Evolutionary conservation across 2,113 vertebrate species (phyloP).

Genomic region (Aldabrachelys gigantea): DNA sequence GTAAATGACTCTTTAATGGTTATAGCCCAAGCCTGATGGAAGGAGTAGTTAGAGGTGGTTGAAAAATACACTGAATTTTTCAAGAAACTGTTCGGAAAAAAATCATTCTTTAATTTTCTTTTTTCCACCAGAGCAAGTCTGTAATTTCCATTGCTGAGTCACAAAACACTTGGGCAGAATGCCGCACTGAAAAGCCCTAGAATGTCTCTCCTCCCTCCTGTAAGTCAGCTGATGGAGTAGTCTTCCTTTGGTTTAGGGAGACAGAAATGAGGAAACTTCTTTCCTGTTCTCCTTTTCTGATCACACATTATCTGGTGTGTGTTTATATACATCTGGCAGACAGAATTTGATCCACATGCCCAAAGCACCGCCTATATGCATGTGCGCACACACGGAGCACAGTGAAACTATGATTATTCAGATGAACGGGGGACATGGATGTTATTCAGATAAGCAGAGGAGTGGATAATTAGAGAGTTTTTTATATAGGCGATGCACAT

Average conservation of each 20-base stretch:
- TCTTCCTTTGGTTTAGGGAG: background rate
- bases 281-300: background rate
- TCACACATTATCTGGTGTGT: background rate
- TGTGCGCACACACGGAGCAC: background rate
- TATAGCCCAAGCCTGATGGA: background rate
- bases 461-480: slow-evolving; percentile 36
- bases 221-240: background rate
- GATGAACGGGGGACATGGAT: slow-evolving; percentile 30
- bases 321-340: background rate
- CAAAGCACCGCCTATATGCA: background rate
- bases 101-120: background rate
- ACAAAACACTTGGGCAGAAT: background rate
- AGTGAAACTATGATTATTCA: background rate
- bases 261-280: background rate
- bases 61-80: background rate
- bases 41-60: background rate
- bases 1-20: background rate
- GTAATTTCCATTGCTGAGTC: background rate
- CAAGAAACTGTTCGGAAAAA: background rate
- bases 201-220: background rate
- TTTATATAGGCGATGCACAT: slow-evolving; percentile 36
- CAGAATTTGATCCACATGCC: background rate
- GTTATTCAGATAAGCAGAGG: slow-evolving; percentile 44
- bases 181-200: background rate
- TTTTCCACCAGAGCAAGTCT: background rate